Evolutionary conservation across 2,113 vertebrate species (phyloP).

Genomic region (Felis catus): DNA sequence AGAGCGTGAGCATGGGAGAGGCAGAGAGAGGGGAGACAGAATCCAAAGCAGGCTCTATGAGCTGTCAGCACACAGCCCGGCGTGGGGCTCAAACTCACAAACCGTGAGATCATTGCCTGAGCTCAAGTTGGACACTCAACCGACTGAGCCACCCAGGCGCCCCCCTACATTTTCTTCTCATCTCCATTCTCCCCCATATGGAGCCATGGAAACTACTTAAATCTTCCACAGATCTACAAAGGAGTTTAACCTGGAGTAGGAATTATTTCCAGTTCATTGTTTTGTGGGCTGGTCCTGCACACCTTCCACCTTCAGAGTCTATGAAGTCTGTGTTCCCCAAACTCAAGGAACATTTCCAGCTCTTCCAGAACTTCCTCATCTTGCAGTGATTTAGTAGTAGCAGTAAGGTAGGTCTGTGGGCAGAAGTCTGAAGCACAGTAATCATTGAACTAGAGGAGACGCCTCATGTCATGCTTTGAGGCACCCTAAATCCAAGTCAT

Average conservation of each 20-base stretch:
- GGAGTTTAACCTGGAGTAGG: neutral
- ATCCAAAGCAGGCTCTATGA: no score
- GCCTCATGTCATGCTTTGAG: neutral
- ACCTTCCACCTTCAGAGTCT: neutral
- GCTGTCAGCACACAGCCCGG: no score
- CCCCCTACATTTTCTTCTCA: neutral
- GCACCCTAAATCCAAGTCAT: neutral
- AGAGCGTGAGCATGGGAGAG: no score
- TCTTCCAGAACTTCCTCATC: neutral
- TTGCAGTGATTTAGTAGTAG: neutral
- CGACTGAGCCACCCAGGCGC: no score
- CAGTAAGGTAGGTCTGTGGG: neutral
- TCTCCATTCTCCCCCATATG: neutral
- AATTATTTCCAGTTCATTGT: neutral
- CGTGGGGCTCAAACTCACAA: no score
- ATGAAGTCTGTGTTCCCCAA: neutral
- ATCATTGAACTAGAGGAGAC: neutral
- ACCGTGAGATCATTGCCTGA: no score
- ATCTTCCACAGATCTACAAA: neutral
- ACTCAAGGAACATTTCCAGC: neutral
- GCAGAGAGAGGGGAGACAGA: no score
- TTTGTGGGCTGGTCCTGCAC: neutral
- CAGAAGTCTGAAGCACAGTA: neutral
- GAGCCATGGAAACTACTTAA: neutral
- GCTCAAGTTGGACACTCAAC: no score